Evolutionary conservation across 2,797 vertebrate genomes (phyloP), one percentile per base, ranked within the genome.

Genomic region (Holocentrus rufus): DNA sequence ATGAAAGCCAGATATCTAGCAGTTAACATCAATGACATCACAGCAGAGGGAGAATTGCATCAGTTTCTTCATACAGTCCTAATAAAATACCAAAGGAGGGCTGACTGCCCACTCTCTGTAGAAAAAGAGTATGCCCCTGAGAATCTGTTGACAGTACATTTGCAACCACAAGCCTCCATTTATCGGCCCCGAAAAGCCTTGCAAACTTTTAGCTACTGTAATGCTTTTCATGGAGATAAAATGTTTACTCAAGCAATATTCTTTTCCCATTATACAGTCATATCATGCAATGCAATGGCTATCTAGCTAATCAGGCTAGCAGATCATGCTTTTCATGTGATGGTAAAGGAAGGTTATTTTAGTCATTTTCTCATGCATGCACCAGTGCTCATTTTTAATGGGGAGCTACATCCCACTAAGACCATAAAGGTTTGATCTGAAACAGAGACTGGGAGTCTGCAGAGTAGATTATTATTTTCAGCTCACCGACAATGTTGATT

Each of bases 1-100:
- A 91, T 89, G 65, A 91, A 91, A 87, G 86, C 23, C 66, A 49
- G 78, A 80, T 82, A 53, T 53, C 50, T 11, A 53, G 23, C 11
- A 80, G 86, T 87, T 89, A 87, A 85, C 71, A 86, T 83, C 80
- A 74, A 74, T 90, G 87, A 87, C 87, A 89, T 90, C 89, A 87
- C 80, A 54, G 80, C 59, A 46, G 77, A 80, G 68, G 50, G 72
- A 53, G 79, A 39, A 76, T 90, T 90, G 78, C 86, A n/a, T 89
- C 86, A 91, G 81, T 59, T 9, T 76, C 84, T 88, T 88, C 87
- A 89, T 85, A 88, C 87, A 73, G 75, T 72, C 56, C 66, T 73
- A 57, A 85, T 85, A 71, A 82, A 82, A 82, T 66, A 85, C 60
- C 67, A 83, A 64, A 84, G 69, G 46, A 85, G 56, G 59, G 65